These are phyloP conservation scores for Erebia aethiops DNA, from an alignment of 2,888 invertebrate species.

Conservation along the genomic window DNA sequence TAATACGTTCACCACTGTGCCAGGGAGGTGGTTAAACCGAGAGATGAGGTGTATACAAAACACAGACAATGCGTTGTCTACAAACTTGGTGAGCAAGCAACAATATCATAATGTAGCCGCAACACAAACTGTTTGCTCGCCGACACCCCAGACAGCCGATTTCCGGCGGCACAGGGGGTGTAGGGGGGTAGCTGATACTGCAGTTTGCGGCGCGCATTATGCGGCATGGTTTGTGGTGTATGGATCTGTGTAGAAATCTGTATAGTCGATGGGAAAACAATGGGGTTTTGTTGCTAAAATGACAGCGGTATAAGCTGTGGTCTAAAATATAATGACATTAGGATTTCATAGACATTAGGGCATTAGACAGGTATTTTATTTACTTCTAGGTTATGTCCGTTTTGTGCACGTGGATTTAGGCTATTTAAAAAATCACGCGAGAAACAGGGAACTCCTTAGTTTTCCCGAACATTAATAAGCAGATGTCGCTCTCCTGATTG, in stretches of 20 bases:
- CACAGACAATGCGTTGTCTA: neutral
- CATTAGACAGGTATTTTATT: neutral
- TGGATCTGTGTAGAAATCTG: neutral
- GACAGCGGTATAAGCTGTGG: neutral
- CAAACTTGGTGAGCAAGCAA: neutral
- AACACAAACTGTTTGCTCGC: neutral
- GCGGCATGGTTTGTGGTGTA: conserved; percentile 3
- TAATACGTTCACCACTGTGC: no score
- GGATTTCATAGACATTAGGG: neutral
- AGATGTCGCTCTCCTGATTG: no score
- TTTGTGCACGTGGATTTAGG: no score
- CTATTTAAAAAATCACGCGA: no score
- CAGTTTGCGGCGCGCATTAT: conserved; percentile 31
- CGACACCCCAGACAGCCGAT: conserved; percentile 33
- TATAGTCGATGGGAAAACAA: conserved; percentile 3
- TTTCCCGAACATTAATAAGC: neutral
- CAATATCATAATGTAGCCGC: conserved; percentile 18
- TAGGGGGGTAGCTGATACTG: conserved; percentile 20
- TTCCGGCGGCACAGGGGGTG: conserved; percentile 30
- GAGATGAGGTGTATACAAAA: neutral
- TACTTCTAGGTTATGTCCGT: neutral
- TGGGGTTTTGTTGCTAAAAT: neutral
- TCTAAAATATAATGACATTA: neutral
- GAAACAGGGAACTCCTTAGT: neutral
- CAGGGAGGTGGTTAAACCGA: no score